Percentiles rank a stretch among this genome's conserved stretches.
Conservation (phyloP, 2,113 vertebrate species). For the Reinhardtius hippoglossoides region DNA sequence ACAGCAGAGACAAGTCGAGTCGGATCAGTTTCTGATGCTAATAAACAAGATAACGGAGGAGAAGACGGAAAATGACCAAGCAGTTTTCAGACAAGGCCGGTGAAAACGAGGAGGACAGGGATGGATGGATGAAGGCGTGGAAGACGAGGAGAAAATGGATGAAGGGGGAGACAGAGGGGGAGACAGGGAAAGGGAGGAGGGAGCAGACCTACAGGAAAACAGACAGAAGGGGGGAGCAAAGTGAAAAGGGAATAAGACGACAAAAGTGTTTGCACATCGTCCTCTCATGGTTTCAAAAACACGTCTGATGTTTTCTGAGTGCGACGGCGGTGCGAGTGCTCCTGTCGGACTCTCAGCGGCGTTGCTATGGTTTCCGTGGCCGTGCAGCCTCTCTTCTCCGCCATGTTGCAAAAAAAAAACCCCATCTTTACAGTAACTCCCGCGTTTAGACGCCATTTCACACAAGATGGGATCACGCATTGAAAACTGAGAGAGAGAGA, state of each 20-base stretch:
- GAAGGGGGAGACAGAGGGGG: constrained; percentile 12
- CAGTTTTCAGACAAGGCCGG: constrained; percentile 29
- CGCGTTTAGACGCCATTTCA: constrained; percentile 49
- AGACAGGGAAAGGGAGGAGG: no score
- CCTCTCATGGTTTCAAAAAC: constrained; percentile 37
- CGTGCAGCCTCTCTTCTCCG: constrained; percentile 30
- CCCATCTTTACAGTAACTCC: constrained; percentile 16
- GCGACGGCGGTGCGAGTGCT: neutral
- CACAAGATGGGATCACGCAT: constrained; percentile 19
- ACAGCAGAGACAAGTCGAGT: constrained; percentile 9
- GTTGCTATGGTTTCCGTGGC: constrained; percentile 73
- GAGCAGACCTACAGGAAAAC: no score
- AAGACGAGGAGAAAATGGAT: constrained; percentile 20
- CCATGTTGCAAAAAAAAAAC: constrained; percentile 34
- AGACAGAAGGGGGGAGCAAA: neutral
- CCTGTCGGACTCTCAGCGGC: constrained; percentile 27
- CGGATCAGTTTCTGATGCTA: constrained; percentile 13
- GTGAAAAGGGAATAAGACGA: constrained; percentile 7
- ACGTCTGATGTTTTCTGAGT: constrained; percentile 59
- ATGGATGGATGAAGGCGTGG: constrained; percentile 21
- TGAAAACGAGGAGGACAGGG: constrained; percentile 1
- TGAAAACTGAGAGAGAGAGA: neutral
- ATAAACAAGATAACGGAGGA: constrained; percentile 22
- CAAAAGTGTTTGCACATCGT: constrained; percentile 13
- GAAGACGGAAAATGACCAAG: constrained; percentile 37